A percentile compares a stretch with the other conserved stretches of the same genome.
phyloP scores from a whole-genome alignment of 2,113 vertebrate genomes.

The Lepus americanus region DNA sequence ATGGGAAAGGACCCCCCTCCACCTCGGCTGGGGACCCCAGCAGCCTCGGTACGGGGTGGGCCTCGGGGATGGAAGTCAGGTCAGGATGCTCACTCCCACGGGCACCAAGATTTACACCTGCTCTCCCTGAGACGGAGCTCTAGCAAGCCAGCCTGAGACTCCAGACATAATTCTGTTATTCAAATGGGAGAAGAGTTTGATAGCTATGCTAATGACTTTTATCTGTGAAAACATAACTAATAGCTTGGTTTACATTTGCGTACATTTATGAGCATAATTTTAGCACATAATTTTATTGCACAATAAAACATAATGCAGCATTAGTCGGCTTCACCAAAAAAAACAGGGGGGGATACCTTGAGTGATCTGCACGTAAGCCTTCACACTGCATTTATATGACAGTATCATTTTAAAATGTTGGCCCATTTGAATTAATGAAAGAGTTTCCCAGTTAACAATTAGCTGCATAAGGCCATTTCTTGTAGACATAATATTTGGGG shows the following conservation, averaged over 20 bases:
- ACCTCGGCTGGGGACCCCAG: conserved; percentile 60
- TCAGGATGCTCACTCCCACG: conserved; percentile 78
- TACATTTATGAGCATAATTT: conserved; percentile 93
- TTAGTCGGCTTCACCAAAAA: conserved; percentile 87
- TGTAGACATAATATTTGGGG: conserved; percentile 82
- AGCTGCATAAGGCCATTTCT: conserved; percentile 82
- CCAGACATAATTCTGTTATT: conserved; percentile 92
- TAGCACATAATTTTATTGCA: conserved; percentile 92
- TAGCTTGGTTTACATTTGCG: conserved; percentile 92
- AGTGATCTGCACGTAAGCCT: conserved; percentile 89
- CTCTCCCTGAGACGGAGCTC: conserved; percentile 84
- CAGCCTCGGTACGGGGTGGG: background rate
- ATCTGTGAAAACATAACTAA: conserved; percentile 94
- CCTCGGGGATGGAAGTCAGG: background rate
- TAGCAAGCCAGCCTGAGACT: conserved; percentile 87
- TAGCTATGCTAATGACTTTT: conserved; percentile 94
- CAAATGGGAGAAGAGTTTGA: conserved; percentile 92
- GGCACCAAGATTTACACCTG: conserved; percentile 88
- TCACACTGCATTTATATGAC: conserved; percentile 86
- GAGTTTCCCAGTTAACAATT: conserved; percentile 85
- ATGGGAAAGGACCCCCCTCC: conserved; percentile 20
- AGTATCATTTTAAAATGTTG: conserved; percentile 86
- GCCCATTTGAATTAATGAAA: conserved; percentile 86
- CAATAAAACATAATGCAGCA: conserved; percentile 93
- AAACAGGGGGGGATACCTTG: conserved; percentile 86